Evolutionary conservation across 2,797 vertebrate genomes (phyloP), one percentile per base, ranked within the genome.

Genomic region (Enteromius radiatus): DNA sequence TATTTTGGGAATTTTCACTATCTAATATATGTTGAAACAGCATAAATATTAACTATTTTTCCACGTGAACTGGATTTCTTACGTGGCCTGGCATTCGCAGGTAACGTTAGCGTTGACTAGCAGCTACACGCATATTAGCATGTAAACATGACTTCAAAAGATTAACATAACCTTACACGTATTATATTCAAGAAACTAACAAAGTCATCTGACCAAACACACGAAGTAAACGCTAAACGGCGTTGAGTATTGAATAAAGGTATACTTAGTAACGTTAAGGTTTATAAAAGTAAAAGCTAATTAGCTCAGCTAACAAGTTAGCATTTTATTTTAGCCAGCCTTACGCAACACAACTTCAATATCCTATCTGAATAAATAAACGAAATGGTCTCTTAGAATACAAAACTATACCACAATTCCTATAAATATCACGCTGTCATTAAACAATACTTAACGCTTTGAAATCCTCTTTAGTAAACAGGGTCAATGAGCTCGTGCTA

Each of bases 251-350:
- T 9, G 14, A 19, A 21, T 26, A 36, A 71, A 38, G 2, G 12
- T 6, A 45, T 8, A n/a, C n/a, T n/a, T n/a, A n/a, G n/a, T n/a
- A n/a, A n/a, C n/a, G n/a, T n/a, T n/a, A n/a, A 38, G 9, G 23
- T 52, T 26, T 17, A 23, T n/a, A 38, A 5, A 36, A 12, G 3
- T 26, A 10, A 0, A 64, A 9, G 56, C 79, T 73, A 73, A 52
- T 17, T 52, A 63, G 38, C 52, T 10, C 17, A 15, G 78, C 71
- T 71, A 81, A 68, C 78, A 73, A 15, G 78, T 80, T 71, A 81
- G 78, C 78, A 73, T 52, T 31, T 19, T 4, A 47, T 6, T 36
- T 33, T 47, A 63, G 38, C 69, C n/a, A 33, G 9, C 5, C 3
- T 49, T 52, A 49, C 8, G 45, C 14, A 64, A 64, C n/a, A 47